Conservation (phyloP, 2,888 invertebrate species). For the Zaprionus lineosus region DNA sequence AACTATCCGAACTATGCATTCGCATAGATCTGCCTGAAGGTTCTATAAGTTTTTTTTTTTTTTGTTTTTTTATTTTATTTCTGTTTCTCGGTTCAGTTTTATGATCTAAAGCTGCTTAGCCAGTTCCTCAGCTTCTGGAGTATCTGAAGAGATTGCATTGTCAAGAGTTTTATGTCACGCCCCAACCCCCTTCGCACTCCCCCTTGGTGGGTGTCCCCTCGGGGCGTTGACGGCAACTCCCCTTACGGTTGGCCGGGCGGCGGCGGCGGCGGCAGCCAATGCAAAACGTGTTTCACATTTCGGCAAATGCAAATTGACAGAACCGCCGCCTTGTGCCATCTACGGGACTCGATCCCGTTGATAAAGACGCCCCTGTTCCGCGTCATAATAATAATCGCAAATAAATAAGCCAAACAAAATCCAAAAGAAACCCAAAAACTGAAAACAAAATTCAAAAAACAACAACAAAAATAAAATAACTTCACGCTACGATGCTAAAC, state of each 20-base stretch:
- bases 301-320: conserved; percentile 50
- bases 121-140: conserved; percentile 2
- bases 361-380: conserved; percentile 35
- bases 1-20: too few species aligned
- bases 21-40: too few species aligned
- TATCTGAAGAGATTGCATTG: conserved; percentile 6
- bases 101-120: conserved; percentile 36
- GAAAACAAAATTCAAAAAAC: too few species aligned
- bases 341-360: conserved; percentile 13
- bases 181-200: background rate
- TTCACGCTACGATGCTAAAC: conserved; percentile 73
- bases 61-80: conserved; percentile 16
- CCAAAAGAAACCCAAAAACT: conserved; percentile 6
- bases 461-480: conserved; percentile 12
- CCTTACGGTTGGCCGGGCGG: conserved; percentile 37
- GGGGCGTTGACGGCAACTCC: conserved; percentile 8
- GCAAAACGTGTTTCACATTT: conserved; percentile 53
- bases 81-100: too few species aligned
- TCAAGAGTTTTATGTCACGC: conserved; percentile 2
- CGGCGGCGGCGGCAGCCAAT: conserved; percentile 13
- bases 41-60: conserved; percentile 5
- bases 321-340: conserved; percentile 15
- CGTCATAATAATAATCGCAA: conserved; percentile 65
- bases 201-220: conserved; percentile 6
- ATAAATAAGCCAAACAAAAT: conserved; percentile 55